A percentile compares a stretch with the other conserved stretches of the same genome.
Conservation (phyloP, 2,113 vertebrate species). For the Lathamus discolor region DNA sequence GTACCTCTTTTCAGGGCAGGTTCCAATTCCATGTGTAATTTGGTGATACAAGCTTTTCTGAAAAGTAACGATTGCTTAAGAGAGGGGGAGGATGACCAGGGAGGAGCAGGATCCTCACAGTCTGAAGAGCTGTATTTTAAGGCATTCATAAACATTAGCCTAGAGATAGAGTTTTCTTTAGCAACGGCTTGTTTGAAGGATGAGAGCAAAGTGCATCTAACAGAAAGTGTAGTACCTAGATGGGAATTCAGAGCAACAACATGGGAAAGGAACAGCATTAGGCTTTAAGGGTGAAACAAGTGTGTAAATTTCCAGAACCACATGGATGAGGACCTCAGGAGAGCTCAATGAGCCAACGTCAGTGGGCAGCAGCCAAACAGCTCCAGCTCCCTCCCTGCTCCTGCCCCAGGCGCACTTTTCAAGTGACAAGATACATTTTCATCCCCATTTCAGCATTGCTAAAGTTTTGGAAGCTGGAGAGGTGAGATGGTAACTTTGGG, state of each 20-base stretch:
- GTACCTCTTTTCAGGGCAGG: background rate
- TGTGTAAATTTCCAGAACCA: background rate
- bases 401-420: background rate
- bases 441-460: background rate
- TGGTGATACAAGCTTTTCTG: background rate
- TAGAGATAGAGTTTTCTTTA: background rate
- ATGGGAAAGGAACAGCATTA: background rate
- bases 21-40: background rate
- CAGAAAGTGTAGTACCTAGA: background rate
- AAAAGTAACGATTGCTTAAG: background rate
- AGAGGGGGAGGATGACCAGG: background rate
- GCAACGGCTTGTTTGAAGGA: background rate
- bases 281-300: background rate
- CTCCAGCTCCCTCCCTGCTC: background rate
- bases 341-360: background rate
- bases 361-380: background rate
- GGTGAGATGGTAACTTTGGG: rapidly evolving
- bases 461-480: background rate
- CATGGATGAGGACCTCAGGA: background rate
- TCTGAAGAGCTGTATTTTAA: background rate
- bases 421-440: background rate
- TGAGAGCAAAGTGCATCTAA: background rate
- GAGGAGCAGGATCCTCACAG: background rate
- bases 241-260: background rate
- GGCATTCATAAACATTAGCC: background rate